Evolutionary conservation across 2,888 invertebrate species (phyloP).

Genomic region (Pachycephus smyrnensis): DNA sequence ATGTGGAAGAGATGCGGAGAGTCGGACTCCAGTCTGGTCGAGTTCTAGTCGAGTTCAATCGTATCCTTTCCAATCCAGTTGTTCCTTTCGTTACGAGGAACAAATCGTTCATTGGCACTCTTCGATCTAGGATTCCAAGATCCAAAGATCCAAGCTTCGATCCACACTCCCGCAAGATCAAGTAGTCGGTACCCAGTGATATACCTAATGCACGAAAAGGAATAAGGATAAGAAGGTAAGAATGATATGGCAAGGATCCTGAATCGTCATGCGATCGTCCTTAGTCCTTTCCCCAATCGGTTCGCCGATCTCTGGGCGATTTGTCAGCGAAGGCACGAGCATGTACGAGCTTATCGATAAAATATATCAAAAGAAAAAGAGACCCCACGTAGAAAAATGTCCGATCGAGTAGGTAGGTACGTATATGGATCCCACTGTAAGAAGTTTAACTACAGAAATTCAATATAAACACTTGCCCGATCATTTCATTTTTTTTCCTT

Average conservation of each 20-base stretch:
- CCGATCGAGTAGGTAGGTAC: neutral
- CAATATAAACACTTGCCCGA: neutral
- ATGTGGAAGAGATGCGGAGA: neutral
- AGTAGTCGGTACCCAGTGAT: neutral
- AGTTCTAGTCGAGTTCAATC: neutral
- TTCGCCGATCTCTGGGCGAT: slow-evolving; percentile 59
- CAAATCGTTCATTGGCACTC: neutral
- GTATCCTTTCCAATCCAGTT: neutral
- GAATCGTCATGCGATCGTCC: neutral
- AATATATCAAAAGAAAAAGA: slow-evolving; percentile 56
- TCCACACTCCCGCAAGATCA: neutral
- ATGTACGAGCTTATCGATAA: slow-evolving; percentile 63
- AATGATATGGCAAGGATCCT: neutral
- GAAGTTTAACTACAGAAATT: neutral
- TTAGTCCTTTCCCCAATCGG: slow-evolving; percentile 35
- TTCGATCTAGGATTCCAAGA: neutral
- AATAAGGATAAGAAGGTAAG: neutral
- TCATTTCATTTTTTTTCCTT: neutral
- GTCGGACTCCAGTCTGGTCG: neutral
- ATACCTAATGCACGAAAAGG: neutral
- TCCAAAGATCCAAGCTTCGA: neutral
- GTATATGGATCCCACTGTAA: neutral
- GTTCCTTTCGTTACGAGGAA: neutral
- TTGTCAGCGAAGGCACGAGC: slow-evolving; percentile 59
- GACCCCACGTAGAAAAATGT: neutral